Evolutionary conservation across 2,888 invertebrate genomes (phyloP), one percentile per base, ranked within the genome.

Genomic region (Acrocyrtus sp.): DNA sequence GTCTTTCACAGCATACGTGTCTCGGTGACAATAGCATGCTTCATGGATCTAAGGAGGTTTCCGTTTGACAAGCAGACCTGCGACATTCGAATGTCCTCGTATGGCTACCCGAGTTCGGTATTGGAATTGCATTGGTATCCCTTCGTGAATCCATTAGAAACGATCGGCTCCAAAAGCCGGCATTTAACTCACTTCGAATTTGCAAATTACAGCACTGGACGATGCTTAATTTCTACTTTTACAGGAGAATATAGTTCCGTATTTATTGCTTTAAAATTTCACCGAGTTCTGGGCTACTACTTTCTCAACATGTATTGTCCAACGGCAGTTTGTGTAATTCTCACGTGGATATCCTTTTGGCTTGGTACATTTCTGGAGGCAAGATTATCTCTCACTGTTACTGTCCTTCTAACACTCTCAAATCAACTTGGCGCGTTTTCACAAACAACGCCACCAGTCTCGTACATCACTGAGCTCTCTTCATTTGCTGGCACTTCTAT

Each of bases 261-360:
- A 6, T 60, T 54, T 17, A 27, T 69, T 0, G 10, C 3, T 0
- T 43, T 76, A 1, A 47, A 1, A 0, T 76, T 76, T 22, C 34
- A 66, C 27, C 27, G 76, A 0, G 41, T 57, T 8, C 8, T 74
- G 19, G 69, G 57, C 1, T 70, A 66, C 29, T 70, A 74, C 53
- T 22, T 56, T 15, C 29, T 67, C 10, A 61, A 76, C 24, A 22
- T 66, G n/a, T 74, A 62, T 43, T 15, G 48, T 3, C 76, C 76
- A 2, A 26, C 45, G 10, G 10, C 21, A 0, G 27, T 65, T 39
- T 45, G 39, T 17, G 61, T 62, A 4, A 15, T 50, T 1, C 22
- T 76, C 3, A 56, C 72, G 2, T 76, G 76, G 76, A 26, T 76
- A 1, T 41, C 68, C 22, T 76, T 76, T 53, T 76, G 69, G 69